Conservation (phyloP, 2,888 invertebrate species). For the Trilocha varians region DNA sequence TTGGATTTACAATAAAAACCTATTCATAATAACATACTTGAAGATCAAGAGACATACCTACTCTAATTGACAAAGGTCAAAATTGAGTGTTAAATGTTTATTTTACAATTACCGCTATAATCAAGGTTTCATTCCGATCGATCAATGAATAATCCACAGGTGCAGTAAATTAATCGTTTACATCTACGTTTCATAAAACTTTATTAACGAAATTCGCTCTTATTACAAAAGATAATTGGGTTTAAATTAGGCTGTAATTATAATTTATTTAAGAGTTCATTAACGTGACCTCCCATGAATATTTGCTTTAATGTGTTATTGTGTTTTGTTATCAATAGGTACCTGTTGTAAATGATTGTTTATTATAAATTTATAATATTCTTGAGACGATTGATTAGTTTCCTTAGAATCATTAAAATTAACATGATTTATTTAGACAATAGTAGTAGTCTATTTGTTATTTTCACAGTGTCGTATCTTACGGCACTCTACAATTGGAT, state of each 20-base stretch:
- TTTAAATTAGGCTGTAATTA: background rate
- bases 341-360: background rate
- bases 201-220: background rate
- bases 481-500: too few species aligned
- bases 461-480: too few species aligned
- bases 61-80: conserved; percentile 53
- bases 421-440: too few species aligned
- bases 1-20: too few species aligned
- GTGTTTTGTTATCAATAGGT: background rate
- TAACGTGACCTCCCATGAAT: background rate
- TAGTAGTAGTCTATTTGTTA: too few species aligned
- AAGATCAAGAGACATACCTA: conserved; percentile 27
- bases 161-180: background rate
- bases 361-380: too few species aligned
- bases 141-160: conserved; percentile 4
- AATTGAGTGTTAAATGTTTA: conserved; percentile 45
- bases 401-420: too few species aligned
- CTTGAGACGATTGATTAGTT: too few species aligned
- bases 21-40: too few species aligned
- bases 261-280: background rate
- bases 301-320: background rate
- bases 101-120: conserved; percentile 44
- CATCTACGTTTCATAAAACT: background rate
- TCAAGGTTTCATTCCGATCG: conserved; percentile 34
- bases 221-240: background rate